These are phyloP conservation scores for Monochamus saltuarius DNA, from an alignment of 1,140 invertebrate genomes.

Conservation along the genomic window DNA sequence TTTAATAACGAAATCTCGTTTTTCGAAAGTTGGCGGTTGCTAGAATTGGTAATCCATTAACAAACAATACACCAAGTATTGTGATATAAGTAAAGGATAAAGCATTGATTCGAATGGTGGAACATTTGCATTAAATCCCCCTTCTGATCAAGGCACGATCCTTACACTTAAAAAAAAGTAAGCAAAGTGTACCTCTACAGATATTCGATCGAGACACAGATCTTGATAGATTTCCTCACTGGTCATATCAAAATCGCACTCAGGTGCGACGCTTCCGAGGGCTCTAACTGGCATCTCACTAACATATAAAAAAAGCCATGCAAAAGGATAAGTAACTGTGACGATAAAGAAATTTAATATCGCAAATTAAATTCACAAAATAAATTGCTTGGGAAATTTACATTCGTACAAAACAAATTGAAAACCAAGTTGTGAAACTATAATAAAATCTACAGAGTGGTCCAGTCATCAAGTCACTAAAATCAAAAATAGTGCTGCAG, in stretches of 20 bases:
- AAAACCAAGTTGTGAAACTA: background rate
- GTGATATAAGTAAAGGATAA: no score
- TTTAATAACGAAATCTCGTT: slow-evolving; percentile 92
- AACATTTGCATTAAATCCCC: no score
- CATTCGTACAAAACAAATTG: background rate
- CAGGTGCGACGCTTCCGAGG: slow-evolving; percentile 29
- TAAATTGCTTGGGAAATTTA: background rate
- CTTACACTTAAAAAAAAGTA: slow-evolving; percentile 2
- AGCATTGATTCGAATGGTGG: no score
- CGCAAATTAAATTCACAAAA: background rate
- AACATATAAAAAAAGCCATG: slow-evolving; percentile 38
- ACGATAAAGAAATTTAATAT: background rate
- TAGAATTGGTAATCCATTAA: slow-evolving; percentile 18
- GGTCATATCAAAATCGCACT: slow-evolving; percentile 51
- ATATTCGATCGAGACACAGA: slow-evolving; percentile 61
- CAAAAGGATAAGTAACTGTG: slow-evolving; percentile 30
- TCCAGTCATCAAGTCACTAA: no score
- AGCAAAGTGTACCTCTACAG: slow-evolving; percentile 35
- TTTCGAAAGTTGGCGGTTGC: slow-evolving; percentile 67
- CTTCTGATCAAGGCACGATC: no score
- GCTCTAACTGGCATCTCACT: slow-evolving; percentile 32
- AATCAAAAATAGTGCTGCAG: no score
- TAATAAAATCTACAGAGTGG: slow-evolving; percentile 2
- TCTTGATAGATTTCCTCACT: slow-evolving; percentile 83
- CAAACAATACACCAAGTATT: slow-evolving; percentile 4